A percentile compares a stretch with the other conserved stretches of the same genome.
These are phyloP conservation scores for Psophia crepitans DNA, from an alignment of 2,113 vertebrate species.

Conservation along the genomic window DNA sequence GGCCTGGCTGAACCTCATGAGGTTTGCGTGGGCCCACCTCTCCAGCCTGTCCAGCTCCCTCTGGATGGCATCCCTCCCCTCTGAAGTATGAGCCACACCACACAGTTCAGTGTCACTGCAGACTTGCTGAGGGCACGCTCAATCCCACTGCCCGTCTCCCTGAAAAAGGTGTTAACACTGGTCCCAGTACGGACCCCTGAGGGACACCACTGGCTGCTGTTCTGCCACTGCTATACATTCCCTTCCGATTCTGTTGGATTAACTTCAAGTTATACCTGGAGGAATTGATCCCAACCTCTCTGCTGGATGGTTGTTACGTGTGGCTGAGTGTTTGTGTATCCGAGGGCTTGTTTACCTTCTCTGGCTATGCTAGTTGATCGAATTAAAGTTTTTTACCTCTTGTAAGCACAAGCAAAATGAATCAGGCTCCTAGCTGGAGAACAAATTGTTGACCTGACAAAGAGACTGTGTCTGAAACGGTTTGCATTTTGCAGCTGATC, in stretches of 20 bases:
- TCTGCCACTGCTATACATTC: neutral
- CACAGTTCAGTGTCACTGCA: rapidly evolving
- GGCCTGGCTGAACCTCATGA: neutral
- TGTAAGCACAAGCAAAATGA: neutral
- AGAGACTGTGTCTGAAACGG: neutral
- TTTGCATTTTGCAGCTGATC: neutral
- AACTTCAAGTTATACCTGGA: neutral
- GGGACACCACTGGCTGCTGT: neutral
- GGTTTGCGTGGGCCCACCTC: rapidly evolving
- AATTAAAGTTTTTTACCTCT: neutral
- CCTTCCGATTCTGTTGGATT: neutral
- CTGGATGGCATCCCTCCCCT: neutral
- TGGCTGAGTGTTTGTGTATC: neutral
- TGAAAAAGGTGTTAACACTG: neutral
- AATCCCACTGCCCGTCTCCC: neutral
- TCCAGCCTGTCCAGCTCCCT: neutral
- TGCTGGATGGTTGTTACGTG: neutral
- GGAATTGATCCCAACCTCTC: neutral
- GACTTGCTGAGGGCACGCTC: neutral
- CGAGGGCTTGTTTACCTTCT: neutral
- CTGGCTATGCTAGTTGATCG: neutral
- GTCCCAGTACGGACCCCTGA: neutral
- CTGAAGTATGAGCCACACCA: neutral
- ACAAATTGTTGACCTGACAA: neutral
- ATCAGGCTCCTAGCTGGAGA: neutral